Evolutionary conservation across 2,113 vertebrate species (phyloP).

Genomic region (Rhineura floridana): DNA sequence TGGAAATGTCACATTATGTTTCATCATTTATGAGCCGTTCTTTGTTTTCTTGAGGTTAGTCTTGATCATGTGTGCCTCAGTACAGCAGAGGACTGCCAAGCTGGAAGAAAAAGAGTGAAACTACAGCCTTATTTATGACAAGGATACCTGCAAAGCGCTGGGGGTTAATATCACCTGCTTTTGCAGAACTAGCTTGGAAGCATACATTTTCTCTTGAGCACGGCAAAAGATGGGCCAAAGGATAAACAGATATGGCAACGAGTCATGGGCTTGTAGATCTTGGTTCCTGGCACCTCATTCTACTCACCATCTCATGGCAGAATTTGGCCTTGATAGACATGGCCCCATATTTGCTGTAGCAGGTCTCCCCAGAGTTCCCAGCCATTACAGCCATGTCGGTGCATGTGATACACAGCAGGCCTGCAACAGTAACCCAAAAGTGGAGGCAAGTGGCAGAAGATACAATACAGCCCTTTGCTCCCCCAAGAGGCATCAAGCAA

Average conservation of each 20-base stretch:
- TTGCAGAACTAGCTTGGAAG: neutral
- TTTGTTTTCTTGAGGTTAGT: neutral
- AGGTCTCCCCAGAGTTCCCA: slow-evolving; percentile 89
- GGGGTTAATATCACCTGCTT: neutral
- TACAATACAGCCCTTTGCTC: too few species aligned
- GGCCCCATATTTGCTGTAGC: slow-evolving; percentile 93
- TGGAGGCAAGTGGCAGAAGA: neutral
- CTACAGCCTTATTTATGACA: neutral
- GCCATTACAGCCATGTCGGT: slow-evolving; percentile 95
- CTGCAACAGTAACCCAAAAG: slow-evolving; percentile 59
- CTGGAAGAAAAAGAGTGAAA: neutral
- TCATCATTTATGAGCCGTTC: neutral
- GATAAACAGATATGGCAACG: neutral
- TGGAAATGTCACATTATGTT: neutral
- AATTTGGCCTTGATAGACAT: slow-evolving; percentile 90
- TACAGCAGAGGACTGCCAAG: neutral
- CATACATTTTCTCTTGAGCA: neutral
- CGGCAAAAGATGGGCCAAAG: neutral
- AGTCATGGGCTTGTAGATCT: neutral
- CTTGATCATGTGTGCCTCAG: neutral
- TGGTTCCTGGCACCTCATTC: accelerated
- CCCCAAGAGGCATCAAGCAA: neutral
- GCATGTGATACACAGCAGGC: slow-evolving; percentile 90
- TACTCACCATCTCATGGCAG: slow-evolving; percentile 94
- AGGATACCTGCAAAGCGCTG: neutral